Percentiles rank a stretch among this genome's conserved stretches.
Conservation (phyloP, 2,113 vertebrate genomes). For the Alaudala cheleensis region DNA sequence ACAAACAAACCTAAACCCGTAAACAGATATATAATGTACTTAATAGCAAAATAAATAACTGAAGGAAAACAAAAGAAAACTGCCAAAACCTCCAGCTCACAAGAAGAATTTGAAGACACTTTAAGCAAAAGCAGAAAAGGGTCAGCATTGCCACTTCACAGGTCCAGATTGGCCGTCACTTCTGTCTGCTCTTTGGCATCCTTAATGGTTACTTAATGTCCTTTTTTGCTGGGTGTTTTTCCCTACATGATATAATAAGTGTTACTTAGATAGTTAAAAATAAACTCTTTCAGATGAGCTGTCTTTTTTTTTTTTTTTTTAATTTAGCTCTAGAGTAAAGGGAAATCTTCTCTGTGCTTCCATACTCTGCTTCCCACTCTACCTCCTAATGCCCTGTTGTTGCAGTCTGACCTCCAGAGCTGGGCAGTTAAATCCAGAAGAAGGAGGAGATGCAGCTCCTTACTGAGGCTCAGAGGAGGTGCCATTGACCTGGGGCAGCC, state of each 20-base stretch:
- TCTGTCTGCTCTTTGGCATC: neutral
- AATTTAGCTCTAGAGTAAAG: neutral
- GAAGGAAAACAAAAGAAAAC: neutral
- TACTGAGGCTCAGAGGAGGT: neutral
- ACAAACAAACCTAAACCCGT: slow-evolving; percentile 1
- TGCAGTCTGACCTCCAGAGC: neutral
- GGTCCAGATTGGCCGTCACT: neutral
- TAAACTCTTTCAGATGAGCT: neutral
- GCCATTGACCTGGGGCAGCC: too few relatives aligned
- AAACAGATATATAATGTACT: neutral
- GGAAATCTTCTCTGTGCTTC: neutral
- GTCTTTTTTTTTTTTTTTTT: neutral
- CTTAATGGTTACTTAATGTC: neutral
- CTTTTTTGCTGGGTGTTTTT: neutral
- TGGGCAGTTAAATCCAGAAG: neutral
- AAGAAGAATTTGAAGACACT: neutral
- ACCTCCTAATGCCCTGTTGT: neutral
- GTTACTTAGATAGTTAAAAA: neutral
- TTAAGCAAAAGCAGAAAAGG: neutral
- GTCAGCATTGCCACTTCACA: neutral
- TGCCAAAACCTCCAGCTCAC: fast-evolving
- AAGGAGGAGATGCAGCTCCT: neutral
- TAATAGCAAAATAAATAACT: slow-evolving; percentile 8
- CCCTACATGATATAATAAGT: neutral
- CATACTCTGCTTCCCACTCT: fast-evolving